Evolutionary conservation across 2,797 vertebrate genomes (phyloP).

Genomic region (Phyllotis vaccarum): DNA sequence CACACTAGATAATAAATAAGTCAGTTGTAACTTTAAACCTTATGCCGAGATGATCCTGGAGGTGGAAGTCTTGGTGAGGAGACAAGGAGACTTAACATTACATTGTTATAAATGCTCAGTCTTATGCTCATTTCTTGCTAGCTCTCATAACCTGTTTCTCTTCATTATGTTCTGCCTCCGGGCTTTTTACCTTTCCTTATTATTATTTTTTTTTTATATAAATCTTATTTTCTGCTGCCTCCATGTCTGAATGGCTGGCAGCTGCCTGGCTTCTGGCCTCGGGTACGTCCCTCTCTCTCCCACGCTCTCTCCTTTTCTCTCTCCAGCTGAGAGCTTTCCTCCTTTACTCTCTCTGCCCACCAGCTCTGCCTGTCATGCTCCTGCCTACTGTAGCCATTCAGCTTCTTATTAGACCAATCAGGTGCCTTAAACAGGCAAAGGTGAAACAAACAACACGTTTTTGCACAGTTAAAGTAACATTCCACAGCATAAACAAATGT

Average conservation of each 20-base stretch:
- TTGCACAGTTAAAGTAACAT: too few relatives aligned
- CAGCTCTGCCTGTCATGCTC: too few relatives aligned
- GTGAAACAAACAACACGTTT: too few relatives aligned
- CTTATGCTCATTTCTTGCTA: neutral
- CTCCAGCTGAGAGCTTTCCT: neutral
- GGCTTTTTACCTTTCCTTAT: neutral
- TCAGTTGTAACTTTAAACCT: neutral
- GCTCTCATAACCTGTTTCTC: neutral
- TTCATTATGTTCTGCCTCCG: neutral
- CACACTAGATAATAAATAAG: neutral
- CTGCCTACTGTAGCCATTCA: too few relatives aligned
- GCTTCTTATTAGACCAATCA: too few relatives aligned
- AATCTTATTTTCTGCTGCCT: neutral
- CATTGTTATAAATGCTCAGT: neutral
- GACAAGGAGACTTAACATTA: neutral
- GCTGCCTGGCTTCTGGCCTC: neutral
- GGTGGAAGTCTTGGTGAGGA: neutral
- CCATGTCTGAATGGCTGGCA: neutral
- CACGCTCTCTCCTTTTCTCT: neutral
- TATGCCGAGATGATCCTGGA: neutral
- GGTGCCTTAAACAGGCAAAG: too few relatives aligned
- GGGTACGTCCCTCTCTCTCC: neutral
- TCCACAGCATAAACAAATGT: too few relatives aligned
- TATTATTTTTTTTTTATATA: too few relatives aligned
- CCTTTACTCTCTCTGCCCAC: too few relatives aligned